Percentiles rank a stretch among this genome's conserved stretches.
Conservation (phyloP, 2,888 invertebrate genomes). For the Lamellibrachia columna region DNA sequence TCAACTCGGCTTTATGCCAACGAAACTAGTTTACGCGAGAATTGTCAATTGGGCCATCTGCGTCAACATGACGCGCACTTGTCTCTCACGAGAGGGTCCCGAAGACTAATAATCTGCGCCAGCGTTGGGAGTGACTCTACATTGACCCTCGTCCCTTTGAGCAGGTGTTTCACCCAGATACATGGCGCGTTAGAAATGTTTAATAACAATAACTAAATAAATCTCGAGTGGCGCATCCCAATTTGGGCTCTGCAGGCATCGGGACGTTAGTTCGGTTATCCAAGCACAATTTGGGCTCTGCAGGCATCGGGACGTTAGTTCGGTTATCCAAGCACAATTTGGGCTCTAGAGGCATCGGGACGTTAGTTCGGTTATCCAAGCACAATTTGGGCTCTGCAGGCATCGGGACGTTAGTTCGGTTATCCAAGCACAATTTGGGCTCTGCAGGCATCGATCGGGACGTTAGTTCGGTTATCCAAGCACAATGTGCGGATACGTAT, state of each 20-base stretch:
- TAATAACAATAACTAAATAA: too few species aligned
- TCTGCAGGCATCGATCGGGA: neutral
- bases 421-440: neutral
- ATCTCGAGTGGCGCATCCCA: neutral
- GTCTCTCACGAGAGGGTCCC: neutral
- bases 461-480: neutral
- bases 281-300: neutral
- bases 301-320: too few species aligned
- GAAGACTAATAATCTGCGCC: neutral
- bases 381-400: neutral
- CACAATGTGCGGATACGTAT: neutral
- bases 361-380: too few species aligned
- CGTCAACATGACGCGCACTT: neutral
- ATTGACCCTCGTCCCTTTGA: neutral
- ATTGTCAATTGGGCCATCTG: neutral
- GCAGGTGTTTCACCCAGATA: too few species aligned
- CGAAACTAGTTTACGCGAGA: slow-evolving; percentile 9
- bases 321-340: neutral
- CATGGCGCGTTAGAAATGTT: too few species aligned
- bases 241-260: neutral
- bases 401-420: neutral
- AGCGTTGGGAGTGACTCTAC: neutral
- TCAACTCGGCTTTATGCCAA: neutral
- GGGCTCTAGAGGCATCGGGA: neutral
- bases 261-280: neutral